Evolutionary conservation across 2,888 invertebrate species (phyloP).

Genomic region (Brachynemurus nebulosus): DNA sequence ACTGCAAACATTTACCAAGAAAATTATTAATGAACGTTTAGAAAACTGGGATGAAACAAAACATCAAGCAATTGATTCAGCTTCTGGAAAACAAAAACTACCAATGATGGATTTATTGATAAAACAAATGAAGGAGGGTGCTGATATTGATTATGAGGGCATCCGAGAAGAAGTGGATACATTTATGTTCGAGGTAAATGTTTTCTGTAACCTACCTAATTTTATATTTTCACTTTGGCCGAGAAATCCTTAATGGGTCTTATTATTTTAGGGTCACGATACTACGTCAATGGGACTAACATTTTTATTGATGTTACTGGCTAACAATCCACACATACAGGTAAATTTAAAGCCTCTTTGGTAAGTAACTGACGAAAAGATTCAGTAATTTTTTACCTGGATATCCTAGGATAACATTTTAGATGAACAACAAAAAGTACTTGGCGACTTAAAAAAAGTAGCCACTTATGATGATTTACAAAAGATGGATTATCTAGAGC

Average conservation of each 20-base stretch:
- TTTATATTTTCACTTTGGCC: too few species aligned
- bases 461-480: slow-evolving; percentile 7
- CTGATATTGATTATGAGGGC: slow-evolving; percentile 8
- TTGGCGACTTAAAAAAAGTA: background rate
- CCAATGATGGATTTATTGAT: slow-evolving; percentile 11
- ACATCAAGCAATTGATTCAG: too few species aligned
- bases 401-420: background rate
- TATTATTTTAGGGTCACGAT: slow-evolving; percentile 2
- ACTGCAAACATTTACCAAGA: too few species aligned
- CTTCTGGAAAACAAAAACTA: slow-evolving; percentile 7
- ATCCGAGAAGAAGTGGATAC: slow-evolving; percentile 11
- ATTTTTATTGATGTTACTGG: slow-evolving; percentile 1
- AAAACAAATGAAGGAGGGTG: background rate
- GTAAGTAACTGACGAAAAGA: background rate
- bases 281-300: background rate
- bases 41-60: too few species aligned
- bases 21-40: too few species aligned
- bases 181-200: slow-evolving; percentile 11
- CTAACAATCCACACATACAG: slow-evolving; percentile 3
- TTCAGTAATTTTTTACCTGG: too few species aligned
- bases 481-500: slow-evolving; percentile 5
- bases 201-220: too few species aligned
- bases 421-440: slow-evolving; percentile 8
- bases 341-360: background rate
- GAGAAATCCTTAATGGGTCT: too few species aligned